Conservation (phyloP, 2,888 invertebrate species). For the Pristionchus japonicus region DNA sequence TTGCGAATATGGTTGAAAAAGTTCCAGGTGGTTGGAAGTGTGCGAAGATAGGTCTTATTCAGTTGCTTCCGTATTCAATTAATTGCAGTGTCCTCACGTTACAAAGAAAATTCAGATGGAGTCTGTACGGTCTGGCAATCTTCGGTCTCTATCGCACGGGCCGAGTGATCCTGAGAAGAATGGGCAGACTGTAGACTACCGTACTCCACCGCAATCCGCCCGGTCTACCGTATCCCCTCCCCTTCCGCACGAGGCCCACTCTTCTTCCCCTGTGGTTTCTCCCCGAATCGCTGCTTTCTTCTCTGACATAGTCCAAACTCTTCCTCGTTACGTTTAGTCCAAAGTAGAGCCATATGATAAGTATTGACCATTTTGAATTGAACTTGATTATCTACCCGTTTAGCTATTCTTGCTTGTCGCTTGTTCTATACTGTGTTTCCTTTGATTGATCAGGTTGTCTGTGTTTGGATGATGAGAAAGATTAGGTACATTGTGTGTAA, state of each 20-base stretch:
- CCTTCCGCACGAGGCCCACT: background rate
- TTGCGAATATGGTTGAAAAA: background rate
- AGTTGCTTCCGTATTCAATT: too few relatives aligned
- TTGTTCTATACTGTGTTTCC: background rate
- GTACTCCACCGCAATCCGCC: background rate
- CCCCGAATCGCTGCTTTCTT: constrained; percentile 20
- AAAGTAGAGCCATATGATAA: background rate
- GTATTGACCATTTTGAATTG: background rate
- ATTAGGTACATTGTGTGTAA: constrained; percentile 12
- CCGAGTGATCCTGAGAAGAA: constrained; percentile 22
- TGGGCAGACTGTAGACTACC: constrained; percentile 37
- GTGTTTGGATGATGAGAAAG: constrained; percentile 24
- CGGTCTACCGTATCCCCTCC: constrained; percentile 7
- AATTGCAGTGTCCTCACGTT: too few relatives aligned
- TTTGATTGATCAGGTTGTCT: background rate
- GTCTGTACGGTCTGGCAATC: constrained; percentile 17
- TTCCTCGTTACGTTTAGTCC: constrained; percentile 8
- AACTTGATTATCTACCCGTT: background rate
- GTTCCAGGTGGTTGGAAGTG: background rate
- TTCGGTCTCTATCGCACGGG: constrained; percentile 36
- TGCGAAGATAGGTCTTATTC: background rate
- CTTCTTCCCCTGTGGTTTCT: background rate
- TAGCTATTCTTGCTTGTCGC: background rate
- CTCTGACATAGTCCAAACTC: background rate
- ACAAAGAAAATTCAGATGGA: too few relatives aligned